These are phyloP conservation scores for Tenebrio molitor DNA, from an alignment of 1,140 invertebrate genomes.

Conservation along the genomic window DNA sequence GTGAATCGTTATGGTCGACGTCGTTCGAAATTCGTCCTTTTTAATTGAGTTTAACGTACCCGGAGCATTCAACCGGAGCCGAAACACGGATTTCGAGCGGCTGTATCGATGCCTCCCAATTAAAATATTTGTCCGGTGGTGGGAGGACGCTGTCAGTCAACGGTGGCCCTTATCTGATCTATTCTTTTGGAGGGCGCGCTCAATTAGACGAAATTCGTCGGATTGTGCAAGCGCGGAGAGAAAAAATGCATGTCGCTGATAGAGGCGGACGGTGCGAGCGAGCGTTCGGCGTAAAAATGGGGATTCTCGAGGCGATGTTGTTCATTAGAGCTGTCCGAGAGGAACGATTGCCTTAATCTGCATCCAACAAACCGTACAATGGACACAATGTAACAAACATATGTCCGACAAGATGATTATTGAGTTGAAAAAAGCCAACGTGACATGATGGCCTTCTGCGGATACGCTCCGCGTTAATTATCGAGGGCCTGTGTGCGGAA, in stretches of 20 bases:
- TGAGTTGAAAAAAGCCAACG: slow-evolving; percentile 30
- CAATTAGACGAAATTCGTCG: slow-evolving; percentile 17
- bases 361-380: slow-evolving; percentile 38
- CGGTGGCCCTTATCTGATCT: slow-evolving; percentile 1
- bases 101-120: slow-evolving; percentile 7
- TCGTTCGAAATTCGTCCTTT: slow-evolving; percentile 36
- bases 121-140: slow-evolving; percentile 5
- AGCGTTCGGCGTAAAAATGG: slow-evolving; percentile 23
- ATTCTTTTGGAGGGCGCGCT: background rate
- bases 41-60: slow-evolving; percentile 38
- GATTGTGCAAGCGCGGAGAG: background rate
- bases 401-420: slow-evolving; percentile 46
- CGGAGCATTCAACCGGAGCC: slow-evolving; percentile 7
- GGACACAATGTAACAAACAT: slow-evolving; percentile 40
- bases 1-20: slow-evolving; percentile 27
- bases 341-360: slow-evolving; percentile 38
- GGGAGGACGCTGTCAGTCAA: background rate
- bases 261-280: no score
- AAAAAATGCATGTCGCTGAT: slow-evolving; percentile 3
- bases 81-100: background rate
- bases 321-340: slow-evolving; percentile 38
- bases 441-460: slow-evolving; percentile 36
- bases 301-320: background rate
- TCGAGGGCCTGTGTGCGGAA: slow-evolving; percentile 18
- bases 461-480: slow-evolving; percentile 35